A percentile compares a stretch with the other conserved stretches of the same genome.
phyloP scores from a whole-genome alignment of 2,888 invertebrate species.

The Euplexia lucipara region DNA sequence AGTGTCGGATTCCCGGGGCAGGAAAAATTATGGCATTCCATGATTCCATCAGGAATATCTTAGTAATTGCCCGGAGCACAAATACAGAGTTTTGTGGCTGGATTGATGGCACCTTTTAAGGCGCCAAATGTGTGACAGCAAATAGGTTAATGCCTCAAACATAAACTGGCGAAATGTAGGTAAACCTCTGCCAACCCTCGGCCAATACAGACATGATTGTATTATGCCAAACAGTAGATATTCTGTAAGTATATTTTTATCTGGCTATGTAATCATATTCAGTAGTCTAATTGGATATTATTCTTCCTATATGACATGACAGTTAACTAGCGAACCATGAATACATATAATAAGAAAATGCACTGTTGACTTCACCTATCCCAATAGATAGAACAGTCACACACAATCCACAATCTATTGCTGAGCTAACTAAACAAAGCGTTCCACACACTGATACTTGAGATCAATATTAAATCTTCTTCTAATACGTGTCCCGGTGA shows the following conservation, averaged over 20 bases:
- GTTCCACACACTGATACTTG: constrained; percentile 2
- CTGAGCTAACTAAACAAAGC: constrained; percentile 10
- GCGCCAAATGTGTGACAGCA: no score
- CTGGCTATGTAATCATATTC: not conserved
- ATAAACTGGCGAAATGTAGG: no score
- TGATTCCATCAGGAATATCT: no score
- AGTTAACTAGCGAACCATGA: not conserved
- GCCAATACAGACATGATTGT: no score
- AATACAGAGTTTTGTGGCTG: no score
- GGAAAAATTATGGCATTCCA: no score
- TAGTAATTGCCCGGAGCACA: no score
- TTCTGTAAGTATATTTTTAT: constrained; percentile 4
- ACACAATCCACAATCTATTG: not conserved
- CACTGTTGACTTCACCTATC: not conserved
- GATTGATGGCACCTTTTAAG: no score
- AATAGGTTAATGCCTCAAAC: no score
- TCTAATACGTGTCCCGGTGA: constrained; percentile 8
- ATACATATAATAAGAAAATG: not conserved
- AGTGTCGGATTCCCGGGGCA: no score
- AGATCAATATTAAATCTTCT: constrained; percentile 27
- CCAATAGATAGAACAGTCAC: not conserved
- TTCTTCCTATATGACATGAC: not conserved
- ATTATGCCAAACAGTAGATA: not conserved
- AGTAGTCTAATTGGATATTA: not conserved
- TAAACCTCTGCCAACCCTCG: no score